phyloP scores from a whole-genome alignment of 2,888 invertebrate species.

The Xanthorhoe designata region DNA sequence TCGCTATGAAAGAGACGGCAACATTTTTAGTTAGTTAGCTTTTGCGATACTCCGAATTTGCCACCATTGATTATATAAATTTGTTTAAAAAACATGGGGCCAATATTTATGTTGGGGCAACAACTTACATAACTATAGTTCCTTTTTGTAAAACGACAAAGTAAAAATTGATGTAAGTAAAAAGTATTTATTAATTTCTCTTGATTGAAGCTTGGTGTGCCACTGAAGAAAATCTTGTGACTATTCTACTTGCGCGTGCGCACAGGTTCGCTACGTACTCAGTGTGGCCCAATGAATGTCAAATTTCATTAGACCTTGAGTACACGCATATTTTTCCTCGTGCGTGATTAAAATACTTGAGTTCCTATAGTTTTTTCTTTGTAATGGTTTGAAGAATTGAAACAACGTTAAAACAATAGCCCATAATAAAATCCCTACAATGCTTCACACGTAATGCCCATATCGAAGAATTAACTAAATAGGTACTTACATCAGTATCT shows the following conservation, averaged over 20 bases:
- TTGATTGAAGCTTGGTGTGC: slow-evolving; percentile 57
- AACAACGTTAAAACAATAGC: slow-evolving; percentile 30
- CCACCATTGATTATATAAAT: too few relatives aligned
- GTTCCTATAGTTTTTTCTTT: slow-evolving; percentile 44
- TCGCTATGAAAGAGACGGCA: too few relatives aligned
- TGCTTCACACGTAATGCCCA: slow-evolving; percentile 21
- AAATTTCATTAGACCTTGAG: slow-evolving; percentile 82
- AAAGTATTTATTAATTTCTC: not conserved
- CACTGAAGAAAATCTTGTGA: slow-evolving; percentile 73
- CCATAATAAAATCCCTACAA: slow-evolving; percentile 18
- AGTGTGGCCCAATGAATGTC: slow-evolving; percentile 72
- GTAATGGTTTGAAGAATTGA: slow-evolving; percentile 28
- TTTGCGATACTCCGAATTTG: too few relatives aligned
- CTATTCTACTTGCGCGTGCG: slow-evolving; percentile 68
- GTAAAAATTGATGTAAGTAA: not conserved
- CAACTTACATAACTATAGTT: too few relatives aligned
- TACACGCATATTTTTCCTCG: slow-evolving; percentile 74
- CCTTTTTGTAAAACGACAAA: too few relatives aligned
- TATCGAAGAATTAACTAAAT: too few relatives aligned
- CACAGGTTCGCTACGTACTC: slow-evolving; percentile 46
- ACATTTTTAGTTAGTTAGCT: too few relatives aligned
- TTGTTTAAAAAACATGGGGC: too few relatives aligned
- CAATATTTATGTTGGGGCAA: too few relatives aligned
- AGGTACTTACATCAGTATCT: too few relatives aligned
- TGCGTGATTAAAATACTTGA: slow-evolving; percentile 76